phyloP scores from a whole-genome alignment of 2,113 vertebrate species.

The Cromileptes altivelis region DNA sequence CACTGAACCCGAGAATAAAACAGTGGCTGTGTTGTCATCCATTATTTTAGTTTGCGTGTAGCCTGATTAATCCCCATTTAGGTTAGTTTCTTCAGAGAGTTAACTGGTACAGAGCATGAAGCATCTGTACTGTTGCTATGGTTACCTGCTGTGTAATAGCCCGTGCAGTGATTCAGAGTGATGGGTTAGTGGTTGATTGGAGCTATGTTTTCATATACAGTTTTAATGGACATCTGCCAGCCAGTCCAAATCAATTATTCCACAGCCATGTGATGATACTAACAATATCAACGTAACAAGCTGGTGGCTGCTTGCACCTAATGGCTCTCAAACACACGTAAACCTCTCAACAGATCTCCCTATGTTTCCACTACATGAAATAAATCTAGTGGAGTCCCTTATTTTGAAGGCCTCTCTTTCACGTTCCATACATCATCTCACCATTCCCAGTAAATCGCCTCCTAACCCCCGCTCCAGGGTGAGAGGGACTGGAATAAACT shows the following conservation, averaged over 20 bases:
- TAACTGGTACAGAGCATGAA: background rate
- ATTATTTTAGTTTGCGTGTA: background rate
- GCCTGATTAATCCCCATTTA: background rate
- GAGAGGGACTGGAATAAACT: slow-evolving; percentile 37
- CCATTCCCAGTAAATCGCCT: slow-evolving; percentile 28
- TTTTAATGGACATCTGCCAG: slow-evolving; percentile 12
- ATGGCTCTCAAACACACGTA: background rate
- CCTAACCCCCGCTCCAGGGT: background rate
- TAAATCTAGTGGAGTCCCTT: background rate
- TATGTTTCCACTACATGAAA: background rate
- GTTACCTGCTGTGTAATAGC: slow-evolving; percentile 6
- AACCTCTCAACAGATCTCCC: background rate
- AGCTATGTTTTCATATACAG: background rate
- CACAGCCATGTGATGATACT: background rate
- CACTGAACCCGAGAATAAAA: background rate
- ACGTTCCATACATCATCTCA: slow-evolving; percentile 12
- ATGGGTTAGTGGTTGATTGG: background rate
- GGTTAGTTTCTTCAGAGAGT: background rate
- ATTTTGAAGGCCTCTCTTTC: background rate
- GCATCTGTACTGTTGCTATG: slow-evolving; percentile 30
- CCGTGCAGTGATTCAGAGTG: background rate
- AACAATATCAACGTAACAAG: background rate
- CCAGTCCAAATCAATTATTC: background rate
- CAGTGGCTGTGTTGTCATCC: background rate
- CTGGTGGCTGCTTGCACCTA: background rate